Conservation (phyloP, 2,113 vertebrate genomes). For the Macroglossus sobrinus region DNA sequence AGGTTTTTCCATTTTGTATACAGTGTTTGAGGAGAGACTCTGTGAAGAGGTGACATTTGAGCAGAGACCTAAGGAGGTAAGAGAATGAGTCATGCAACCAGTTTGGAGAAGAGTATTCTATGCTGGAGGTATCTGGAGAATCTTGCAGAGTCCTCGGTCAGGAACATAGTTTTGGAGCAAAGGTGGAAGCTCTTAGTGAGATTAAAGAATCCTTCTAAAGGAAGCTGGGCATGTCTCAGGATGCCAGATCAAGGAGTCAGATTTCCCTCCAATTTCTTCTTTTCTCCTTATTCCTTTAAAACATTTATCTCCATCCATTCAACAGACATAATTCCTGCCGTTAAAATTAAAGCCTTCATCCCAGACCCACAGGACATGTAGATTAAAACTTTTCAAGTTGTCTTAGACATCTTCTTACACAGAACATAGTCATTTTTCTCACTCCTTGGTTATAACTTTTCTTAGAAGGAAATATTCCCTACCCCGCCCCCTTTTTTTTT, state of each 20-base stretch:
- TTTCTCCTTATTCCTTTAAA: neutral
- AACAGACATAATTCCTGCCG: neutral
- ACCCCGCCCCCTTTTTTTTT: neutral
- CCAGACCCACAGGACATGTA: neutral
- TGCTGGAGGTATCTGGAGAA: neutral
- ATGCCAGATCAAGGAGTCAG: neutral
- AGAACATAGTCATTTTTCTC: neutral
- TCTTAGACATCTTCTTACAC: neutral
- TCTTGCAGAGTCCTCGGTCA: neutral
- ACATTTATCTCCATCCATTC: neutral
- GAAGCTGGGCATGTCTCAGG: neutral
- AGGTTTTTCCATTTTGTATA: neutral
- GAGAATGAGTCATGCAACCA: neutral
- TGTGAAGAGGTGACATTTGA: neutral
- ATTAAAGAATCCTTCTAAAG: neutral
- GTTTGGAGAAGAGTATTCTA: neutral
- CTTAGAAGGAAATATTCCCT: neutral
- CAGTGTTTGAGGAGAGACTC: neutral
- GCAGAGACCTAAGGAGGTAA: neutral
- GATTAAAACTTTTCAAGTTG: neutral
- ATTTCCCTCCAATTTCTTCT: neutral
- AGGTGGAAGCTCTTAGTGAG: neutral
- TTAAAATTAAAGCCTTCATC: neutral
- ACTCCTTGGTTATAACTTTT: neutral
- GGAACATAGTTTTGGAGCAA: neutral